phyloP scores from a whole-genome alignment of 2,113 vertebrate species.

The Bostrychus sinensis region DNA sequence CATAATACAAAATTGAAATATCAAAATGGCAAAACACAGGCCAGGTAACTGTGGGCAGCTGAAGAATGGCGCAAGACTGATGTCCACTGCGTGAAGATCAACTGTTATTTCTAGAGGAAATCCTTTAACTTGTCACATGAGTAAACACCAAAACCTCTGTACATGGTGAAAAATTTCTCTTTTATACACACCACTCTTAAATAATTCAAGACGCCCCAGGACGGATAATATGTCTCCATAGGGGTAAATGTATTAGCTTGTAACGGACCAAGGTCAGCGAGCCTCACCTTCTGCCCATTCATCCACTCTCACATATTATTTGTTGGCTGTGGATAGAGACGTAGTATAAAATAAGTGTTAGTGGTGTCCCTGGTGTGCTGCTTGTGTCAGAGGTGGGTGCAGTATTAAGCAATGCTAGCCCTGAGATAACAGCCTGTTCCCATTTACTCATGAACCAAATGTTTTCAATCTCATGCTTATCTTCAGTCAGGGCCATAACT shows the following conservation, averaged over 20 bases:
- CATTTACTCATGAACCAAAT: slow-evolving; percentile 1
- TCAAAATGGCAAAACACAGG: too few species aligned
- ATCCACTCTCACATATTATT: neutral
- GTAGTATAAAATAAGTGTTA: slow-evolving; percentile 1
- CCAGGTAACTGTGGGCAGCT: too few species aligned
- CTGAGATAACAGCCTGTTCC: neutral
- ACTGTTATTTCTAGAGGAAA: too few species aligned
- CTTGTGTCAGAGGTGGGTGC: neutral
- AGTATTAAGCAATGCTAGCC: neutral
- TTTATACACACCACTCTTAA: neutral
- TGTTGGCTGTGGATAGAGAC: neutral
- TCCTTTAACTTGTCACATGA: neutral
- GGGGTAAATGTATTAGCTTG: neutral
- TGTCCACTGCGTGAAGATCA: too few species aligned
- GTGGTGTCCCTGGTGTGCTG: slow-evolving; percentile 40
- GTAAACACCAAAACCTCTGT: neutral
- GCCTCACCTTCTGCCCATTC: neutral
- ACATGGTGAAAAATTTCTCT: neutral
- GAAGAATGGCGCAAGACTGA: too few species aligned
- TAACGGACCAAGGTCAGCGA: neutral
- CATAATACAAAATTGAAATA: too few species aligned
- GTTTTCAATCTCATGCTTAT: slow-evolving; percentile 28
- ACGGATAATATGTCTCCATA: neutral
- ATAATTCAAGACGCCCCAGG: neutral
- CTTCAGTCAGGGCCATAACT: slow-evolving; percentile 12